phyloP scores from a whole-genome alignment of 2,797 vertebrate species.

The Tenualosa ilisha region DNA sequence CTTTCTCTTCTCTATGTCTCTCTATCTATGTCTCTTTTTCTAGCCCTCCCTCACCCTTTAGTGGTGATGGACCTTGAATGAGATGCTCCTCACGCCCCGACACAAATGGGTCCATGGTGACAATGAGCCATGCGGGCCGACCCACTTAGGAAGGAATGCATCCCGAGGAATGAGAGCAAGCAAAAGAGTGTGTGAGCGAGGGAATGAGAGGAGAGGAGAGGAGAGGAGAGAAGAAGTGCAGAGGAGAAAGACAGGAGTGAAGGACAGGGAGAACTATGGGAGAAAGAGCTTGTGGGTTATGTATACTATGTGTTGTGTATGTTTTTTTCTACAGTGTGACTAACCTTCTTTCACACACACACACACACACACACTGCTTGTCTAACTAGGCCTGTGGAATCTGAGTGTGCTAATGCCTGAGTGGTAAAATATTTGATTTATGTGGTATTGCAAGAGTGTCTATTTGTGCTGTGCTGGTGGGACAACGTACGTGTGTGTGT shows the following conservation, averaged over 20 bases:
- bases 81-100: slow-evolving; percentile 36
- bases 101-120: slow-evolving; percentile 48
- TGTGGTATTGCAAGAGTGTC: slow-evolving; percentile 4
- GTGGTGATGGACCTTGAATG: slow-evolving; percentile 27
- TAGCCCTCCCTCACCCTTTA: slow-evolving; percentile 14
- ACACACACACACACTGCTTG: background rate
- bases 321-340: background rate
- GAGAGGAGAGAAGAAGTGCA: background rate
- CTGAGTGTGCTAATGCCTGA: slow-evolving; percentile 8
- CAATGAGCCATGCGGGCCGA: slow-evolving; percentile 40
- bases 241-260: slow-evolving; percentile 31
- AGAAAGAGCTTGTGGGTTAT: background rate
- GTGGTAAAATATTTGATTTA: slow-evolving; percentile 2
- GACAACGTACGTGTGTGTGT: slow-evolving; percentile 43
- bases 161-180: slow-evolving; percentile 42
- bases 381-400: slow-evolving; percentile 66
- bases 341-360: background rate
- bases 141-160: slow-evolving; percentile 60
- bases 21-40: slow-evolving; percentile 10
- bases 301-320: background rate
- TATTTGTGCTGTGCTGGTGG: slow-evolving; percentile 40
- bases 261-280: background rate
- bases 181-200: slow-evolving; percentile 28
- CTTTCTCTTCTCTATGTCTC: background rate
- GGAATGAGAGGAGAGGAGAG: slow-evolving; percentile 49